phyloP scores from a whole-genome alignment of 2,113 vertebrate species.

The Leptodactylus fuscus region DNA sequence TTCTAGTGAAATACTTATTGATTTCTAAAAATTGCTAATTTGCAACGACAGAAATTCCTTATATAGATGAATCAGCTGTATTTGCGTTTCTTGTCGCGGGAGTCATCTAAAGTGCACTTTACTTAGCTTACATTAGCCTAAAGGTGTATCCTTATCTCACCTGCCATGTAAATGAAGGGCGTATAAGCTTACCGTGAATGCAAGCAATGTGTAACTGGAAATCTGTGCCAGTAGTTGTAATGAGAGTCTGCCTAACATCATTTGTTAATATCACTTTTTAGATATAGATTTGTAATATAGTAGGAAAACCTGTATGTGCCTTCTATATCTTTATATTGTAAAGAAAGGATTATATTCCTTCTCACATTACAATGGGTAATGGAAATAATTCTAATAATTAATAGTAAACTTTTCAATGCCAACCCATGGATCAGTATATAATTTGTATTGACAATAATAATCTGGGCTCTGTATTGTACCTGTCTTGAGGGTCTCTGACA shows the following conservation, averaged over 20 bases:
- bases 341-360: too few species aligned
- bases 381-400: too few species aligned
- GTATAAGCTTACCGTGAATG: constrained; percentile 27
- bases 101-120: constrained; percentile 20
- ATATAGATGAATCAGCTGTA: background rate
- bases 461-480: too few species aligned
- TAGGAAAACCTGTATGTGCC: background rate
- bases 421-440: too few species aligned
- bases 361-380: too few species aligned
- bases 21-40: background rate
- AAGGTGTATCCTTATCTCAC: constrained; percentile 47
- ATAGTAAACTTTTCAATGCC: too few species aligned
- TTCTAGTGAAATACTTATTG: background rate
- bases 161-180: constrained; percentile 33
- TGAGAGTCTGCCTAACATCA: background rate
- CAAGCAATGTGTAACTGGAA: constrained; percentile 40
- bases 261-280: background rate
- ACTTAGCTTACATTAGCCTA: constrained; percentile 20
- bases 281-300: too few species aligned
- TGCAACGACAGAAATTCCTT: background rate
- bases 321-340: too few species aligned
- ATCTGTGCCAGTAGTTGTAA: background rate
- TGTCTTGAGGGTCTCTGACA: too few species aligned
- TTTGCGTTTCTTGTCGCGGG: background rate
- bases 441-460: too few species aligned